phyloP scores from a whole-genome alignment of 2,113 vertebrate species.

The Mohoua ochrocephala region DNA sequence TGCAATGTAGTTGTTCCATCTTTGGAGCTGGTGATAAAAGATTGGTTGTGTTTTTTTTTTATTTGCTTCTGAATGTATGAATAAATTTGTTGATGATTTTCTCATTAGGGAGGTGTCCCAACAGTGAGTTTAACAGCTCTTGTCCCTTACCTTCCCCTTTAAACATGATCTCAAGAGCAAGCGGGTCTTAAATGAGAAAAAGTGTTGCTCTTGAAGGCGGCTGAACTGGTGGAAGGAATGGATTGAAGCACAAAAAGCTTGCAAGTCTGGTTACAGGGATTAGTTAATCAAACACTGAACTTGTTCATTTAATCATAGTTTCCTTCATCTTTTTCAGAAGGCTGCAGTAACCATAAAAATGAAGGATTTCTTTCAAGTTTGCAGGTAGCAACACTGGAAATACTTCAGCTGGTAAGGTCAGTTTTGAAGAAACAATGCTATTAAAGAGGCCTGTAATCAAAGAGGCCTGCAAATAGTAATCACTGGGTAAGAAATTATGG shows the following conservation, averaged over 20 bases:
- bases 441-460: constrained; percentile 15
- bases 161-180: not conserved
- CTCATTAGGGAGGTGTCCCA: not conserved
- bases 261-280: not conserved
- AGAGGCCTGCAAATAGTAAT: not conserved
- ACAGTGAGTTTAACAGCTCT: not conserved
- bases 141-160: not conserved
- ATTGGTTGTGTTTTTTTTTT: not conserved
- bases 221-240: not conserved
- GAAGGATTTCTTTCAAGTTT: not conserved
- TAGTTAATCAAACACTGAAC: not conserved
- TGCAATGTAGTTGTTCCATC: not conserved
- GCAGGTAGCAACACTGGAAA: not conserved
- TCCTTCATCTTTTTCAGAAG: not conserved
- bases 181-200: not conserved
- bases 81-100: not conserved
- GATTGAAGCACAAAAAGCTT: not conserved
- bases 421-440: not conserved
- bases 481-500: not conserved
- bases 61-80: not conserved
- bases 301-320: not conserved
- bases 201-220: not conserved
- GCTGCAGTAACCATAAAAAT: not conserved
- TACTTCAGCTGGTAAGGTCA: not conserved
- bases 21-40: not conserved